phyloP scores from a whole-genome alignment of 2,113 vertebrate genomes.

The Hemiscyllium ocellatum region DNA sequence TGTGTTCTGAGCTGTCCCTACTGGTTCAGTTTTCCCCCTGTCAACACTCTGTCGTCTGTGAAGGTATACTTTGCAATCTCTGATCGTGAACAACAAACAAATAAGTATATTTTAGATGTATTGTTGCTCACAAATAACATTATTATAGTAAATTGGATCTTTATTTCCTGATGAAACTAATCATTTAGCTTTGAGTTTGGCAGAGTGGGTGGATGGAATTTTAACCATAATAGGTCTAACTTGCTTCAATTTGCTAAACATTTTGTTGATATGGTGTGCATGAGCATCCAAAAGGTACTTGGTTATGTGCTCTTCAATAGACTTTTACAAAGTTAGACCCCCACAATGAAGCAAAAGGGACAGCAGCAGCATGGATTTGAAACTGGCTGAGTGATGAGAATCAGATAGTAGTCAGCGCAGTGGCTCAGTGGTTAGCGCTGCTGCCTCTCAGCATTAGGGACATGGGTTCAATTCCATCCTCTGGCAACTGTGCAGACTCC shows the following conservation, averaged over 20 bases:
- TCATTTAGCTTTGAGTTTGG: not conserved
- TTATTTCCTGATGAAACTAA: not conserved
- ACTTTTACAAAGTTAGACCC: too few relatives aligned
- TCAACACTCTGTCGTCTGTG: conserved; percentile 92
- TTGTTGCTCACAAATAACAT: not conserved
- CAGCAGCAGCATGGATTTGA: too few relatives aligned
- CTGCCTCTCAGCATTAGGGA: too few relatives aligned
- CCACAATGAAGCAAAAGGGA: too few relatives aligned
- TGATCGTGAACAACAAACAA: not conserved
- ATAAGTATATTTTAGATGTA: not conserved
- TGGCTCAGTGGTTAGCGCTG: too few relatives aligned
- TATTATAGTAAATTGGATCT: not conserved
- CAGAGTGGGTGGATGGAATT: not conserved
- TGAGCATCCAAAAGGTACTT: not conserved
- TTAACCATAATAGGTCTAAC: not conserved
- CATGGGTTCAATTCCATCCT: too few relatives aligned
- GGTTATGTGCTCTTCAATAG: too few relatives aligned
- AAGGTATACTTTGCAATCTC: conserved; percentile 60
- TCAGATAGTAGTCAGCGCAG: too few relatives aligned
- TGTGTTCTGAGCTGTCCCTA: conserved; percentile 88
- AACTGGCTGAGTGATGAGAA: too few relatives aligned
- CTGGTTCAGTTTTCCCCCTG: conserved; percentile 88
- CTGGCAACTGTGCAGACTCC: too few relatives aligned
- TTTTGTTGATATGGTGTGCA: not conserved
- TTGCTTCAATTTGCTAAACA: not conserved